These are phyloP conservation scores for Halictus ligatus DNA, from an alignment of 2,888 invertebrate genomes.

Conservation along the genomic window DNA sequence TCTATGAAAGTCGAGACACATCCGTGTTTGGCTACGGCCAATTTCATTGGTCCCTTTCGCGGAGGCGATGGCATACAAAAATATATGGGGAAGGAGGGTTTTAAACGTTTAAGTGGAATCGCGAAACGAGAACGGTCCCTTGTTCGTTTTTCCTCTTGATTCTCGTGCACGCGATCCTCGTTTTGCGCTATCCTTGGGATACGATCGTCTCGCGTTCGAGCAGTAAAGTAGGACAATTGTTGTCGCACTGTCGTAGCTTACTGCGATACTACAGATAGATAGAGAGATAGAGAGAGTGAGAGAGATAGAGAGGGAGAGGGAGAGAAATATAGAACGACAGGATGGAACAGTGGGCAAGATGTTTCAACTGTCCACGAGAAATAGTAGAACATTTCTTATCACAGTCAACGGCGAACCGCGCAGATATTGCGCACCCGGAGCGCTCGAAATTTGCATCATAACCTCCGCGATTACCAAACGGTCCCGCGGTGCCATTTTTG, in stretches of 20 bases:
- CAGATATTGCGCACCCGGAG: conserved; percentile 37
- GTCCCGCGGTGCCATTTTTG: conserved; percentile 37
- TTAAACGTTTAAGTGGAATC: conserved; percentile 56
- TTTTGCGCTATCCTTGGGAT: conserved; percentile 20
- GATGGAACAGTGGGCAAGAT: conserved; percentile 22
- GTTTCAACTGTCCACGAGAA: conserved; percentile 67
- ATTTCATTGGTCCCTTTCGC: conserved; percentile 76
- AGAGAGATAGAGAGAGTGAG: neutral
- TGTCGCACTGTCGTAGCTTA: conserved; percentile 54
- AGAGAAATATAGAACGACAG: neutral
- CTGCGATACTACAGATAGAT: conserved; percentile 21
- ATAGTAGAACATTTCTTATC: conserved; percentile 78
- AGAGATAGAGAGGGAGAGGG: neutral
- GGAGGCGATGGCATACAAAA: conserved; percentile 69
- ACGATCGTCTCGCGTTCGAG: conserved; percentile 23
- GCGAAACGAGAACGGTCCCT: conserved; percentile 25
- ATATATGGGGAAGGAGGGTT: conserved; percentile 20
- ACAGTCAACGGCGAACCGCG: conserved; percentile 79
- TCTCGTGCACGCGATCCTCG: conserved; percentile 16
- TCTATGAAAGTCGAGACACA: conserved; percentile 68
- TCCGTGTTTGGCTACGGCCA: conserved; percentile 69
- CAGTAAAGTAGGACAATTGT: conserved; percentile 62
- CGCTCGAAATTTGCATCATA: conserved; percentile 35
- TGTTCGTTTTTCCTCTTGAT: conserved; percentile 7
- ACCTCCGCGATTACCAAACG: conserved; percentile 8